phyloP scores from a whole-genome alignment of 2,797 vertebrate species.

The Thamnophis elegans region DNA sequence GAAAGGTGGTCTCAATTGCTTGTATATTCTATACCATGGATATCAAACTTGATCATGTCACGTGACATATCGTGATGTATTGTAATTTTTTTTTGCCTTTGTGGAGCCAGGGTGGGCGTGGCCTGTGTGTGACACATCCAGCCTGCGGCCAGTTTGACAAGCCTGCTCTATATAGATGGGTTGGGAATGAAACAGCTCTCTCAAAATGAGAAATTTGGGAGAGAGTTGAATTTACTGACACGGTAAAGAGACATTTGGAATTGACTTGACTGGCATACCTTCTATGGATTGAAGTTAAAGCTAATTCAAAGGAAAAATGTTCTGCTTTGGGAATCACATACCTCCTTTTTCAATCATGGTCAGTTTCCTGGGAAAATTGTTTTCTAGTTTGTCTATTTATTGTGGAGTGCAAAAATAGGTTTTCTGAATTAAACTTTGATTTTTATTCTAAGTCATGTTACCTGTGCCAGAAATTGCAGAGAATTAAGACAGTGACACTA shows the following conservation, averaged over 20 bases:
- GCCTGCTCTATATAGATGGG: not conserved
- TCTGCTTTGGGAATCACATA: not conserved
- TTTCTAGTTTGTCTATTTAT: not conserved
- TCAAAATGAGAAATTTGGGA: not conserved
- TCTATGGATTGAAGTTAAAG: not conserved
- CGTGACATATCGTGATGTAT: too few species aligned
- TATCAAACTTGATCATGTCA: too few species aligned
- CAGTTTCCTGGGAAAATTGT: not conserved
- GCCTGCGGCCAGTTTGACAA: too few species aligned
- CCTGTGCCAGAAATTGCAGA: not conserved
- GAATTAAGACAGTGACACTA: not conserved
- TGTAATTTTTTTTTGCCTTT: too few species aligned
- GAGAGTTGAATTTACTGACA: not conserved
- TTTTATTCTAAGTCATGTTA: not conserved
- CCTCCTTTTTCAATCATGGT: not conserved
- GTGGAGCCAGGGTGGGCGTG: too few species aligned
- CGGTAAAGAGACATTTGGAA: not conserved
- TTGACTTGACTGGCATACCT: not conserved
- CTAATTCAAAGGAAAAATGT: not conserved
- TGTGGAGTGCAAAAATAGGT: not conserved
- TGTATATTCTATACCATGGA: not conserved
- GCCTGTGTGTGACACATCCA: too few species aligned
- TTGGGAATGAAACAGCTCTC: not conserved
- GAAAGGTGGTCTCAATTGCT: not conserved
- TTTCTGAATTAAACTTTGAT: not conserved